Evolutionary conservation across 2,113 vertebrate genomes (phyloP).

Genomic region (Myotis brandtii): DNA sequence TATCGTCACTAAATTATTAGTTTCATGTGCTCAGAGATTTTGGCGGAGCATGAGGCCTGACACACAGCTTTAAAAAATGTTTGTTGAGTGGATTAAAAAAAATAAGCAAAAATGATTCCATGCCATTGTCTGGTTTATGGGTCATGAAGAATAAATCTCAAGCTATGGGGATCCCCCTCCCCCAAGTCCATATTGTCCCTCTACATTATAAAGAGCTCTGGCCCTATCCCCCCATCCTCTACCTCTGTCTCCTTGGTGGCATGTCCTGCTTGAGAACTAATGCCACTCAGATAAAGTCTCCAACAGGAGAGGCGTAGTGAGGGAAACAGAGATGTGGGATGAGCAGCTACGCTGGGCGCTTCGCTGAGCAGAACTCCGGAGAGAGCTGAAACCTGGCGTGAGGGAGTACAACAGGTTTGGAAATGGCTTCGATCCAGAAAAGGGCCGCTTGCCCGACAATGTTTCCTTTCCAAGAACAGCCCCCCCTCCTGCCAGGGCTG

Average conservation of each 20-base stretch:
- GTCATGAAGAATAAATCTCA: neutral
- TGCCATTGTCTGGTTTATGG: neutral
- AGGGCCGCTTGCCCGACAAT: neutral
- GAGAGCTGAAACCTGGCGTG: neutral
- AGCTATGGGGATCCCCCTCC: neutral
- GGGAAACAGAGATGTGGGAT: rapidly evolving
- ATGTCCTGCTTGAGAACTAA: neutral
- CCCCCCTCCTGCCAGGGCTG: neutral
- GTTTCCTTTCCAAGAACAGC: neutral
- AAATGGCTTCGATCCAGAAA: neutral
- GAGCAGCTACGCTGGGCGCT: neutral
- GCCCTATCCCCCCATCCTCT: neutral
- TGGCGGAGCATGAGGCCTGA: neutral
- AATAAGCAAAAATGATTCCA: neutral
- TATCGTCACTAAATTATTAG: neutral
- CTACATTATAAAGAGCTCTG: neutral
- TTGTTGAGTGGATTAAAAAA: neutral
- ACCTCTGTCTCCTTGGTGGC: neutral
- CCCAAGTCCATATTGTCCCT: neutral
- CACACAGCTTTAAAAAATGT: neutral
- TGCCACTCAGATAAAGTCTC: neutral
- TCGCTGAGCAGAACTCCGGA: neutral
- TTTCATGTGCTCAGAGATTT: neutral
- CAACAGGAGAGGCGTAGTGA: neutral
- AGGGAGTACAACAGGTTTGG: neutral